Base-by-base conservation (phyloP, 2,888 invertebrate genomes). In the Drosophila borealis region DNA sequence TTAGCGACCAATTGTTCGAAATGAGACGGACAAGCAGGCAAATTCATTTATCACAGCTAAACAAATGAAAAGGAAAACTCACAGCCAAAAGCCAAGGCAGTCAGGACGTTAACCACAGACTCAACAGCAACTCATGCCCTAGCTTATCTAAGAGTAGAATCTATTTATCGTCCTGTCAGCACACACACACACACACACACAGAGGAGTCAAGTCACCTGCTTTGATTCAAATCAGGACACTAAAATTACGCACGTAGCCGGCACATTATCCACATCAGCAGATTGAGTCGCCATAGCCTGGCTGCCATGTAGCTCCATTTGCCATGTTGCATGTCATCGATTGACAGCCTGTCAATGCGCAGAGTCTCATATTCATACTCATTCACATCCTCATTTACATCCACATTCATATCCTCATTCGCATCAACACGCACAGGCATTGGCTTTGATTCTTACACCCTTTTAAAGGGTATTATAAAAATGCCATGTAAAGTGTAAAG, bases 301-400 rank as follows among this genome's bases (percentile, higher is more conserved):
- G 50, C 17, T 34, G n/a, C 33, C 19, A 19, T 25, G 19, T 19
- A n/a, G 29, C 41, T 67, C 65, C 42, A 51, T 62, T 62, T 71
- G 48, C 59, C 60, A 53, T 59, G 72, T 56, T 49, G 36, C 55
- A 46, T 74, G 62, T 48, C 74, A 61, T 60, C 78, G 56, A 48
- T 65, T 76, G 78, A 78, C 75, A 78, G 56, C 25, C 60, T 77
- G 75, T 75, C 75, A 68, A 39, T 44, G 19, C 10, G 45, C 17
- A 17, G 49, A 39, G 34, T 17, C 53, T 46, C 37, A 44, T 51
- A 36, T 33, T 48, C 65, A 41, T 25, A 29, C 11, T 10, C 62
- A 70, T 33, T 19, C 29, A 39, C 44, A 41, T 33, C n/a, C 29
- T 29, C 6, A 21, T 21, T 5, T 5, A 5, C 29, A 21, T 21